phyloP scores from a whole-genome alignment of 2,888 invertebrate species.

The Selenia dentaria region DNA sequence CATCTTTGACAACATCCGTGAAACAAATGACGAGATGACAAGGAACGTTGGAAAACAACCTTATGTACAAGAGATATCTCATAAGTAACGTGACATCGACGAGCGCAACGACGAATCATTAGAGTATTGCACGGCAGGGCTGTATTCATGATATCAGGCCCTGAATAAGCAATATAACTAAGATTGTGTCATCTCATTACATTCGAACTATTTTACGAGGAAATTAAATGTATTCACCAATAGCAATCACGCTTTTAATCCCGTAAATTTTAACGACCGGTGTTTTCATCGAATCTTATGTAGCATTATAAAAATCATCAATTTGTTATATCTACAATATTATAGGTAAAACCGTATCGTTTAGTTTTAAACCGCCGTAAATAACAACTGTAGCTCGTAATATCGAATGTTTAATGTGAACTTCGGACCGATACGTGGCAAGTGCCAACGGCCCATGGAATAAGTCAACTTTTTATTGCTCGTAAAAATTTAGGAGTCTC shows the following conservation, averaged over 20 bases:
- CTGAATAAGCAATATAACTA: conserved; percentile 3
- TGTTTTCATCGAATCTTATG: conserved; percentile 61
- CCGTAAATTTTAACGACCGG: conserved; percentile 52
- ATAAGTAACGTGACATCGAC: too few relatives aligned
- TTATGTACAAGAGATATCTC: too few relatives aligned
- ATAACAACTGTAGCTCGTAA: conserved; percentile 79
- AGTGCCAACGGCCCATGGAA: conserved; percentile 56
- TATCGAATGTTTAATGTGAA: conserved; percentile 72
- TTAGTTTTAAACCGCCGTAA: conserved; percentile 74
- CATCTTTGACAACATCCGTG: too few relatives aligned
- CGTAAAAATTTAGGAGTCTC: conserved; percentile 75
- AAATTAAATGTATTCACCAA: conserved; percentile 28
- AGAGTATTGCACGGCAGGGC: too few relatives aligned
- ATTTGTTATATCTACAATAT: conserved; percentile 54
- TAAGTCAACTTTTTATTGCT: conserved; percentile 79
- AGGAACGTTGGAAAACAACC: too few relatives aligned
- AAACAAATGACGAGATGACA: too few relatives aligned
- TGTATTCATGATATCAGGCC: too few relatives aligned
- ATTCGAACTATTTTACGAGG: conserved; percentile 18
- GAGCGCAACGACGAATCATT: too few relatives aligned
- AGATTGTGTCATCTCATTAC: conserved; percentile 10
- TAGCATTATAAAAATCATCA: conserved; percentile 50
- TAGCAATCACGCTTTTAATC: conserved; percentile 28
- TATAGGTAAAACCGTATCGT: conserved; percentile 56
- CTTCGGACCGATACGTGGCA: conserved; percentile 55